Evolutionary conservation across 2,113 vertebrate species (phyloP), one percentile per base, ranked within the genome.

Genomic region (Nycticorax nycticorax): DNA sequence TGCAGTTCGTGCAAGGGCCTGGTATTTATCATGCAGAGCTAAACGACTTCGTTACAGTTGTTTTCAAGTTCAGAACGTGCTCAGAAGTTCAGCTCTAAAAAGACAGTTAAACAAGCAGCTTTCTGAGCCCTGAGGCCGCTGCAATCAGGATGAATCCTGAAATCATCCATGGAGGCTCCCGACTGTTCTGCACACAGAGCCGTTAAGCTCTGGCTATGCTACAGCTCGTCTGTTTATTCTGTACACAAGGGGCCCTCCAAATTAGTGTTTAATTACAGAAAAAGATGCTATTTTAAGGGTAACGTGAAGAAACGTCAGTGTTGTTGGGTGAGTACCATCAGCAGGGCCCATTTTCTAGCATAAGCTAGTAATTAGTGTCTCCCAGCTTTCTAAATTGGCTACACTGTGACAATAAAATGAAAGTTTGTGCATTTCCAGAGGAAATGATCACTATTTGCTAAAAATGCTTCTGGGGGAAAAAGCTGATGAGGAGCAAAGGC

Each of bases 11-110:
- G 15, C 5, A 10, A 24, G 22, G 43, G 26, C 13, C 41, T 5
- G 52, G 8, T 26, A 20, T 37, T 57, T 23, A 15, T 6, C 6
- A 41, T 0, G 3, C 15, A 56, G 18, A 37, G 15, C 26, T n/a
- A 33, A 37, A 45, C 4, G 6, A 12, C 27, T 28, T 26, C 0
- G 8, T 24, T 63, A 15, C 0, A 32, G 17, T 1, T 14, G 11
- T 39, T 53, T 26, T 30, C 33, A 18, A 64, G 33, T 20, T 52
- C 9, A 45, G 18, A 9, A 45, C 45, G 12, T 10, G 7, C 23
- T 47, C 17, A 8, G 57, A 63, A 59, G 50, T 24, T 62, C 21
- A 27, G 26, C 22, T 53, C 12, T 43, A 33, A 33, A 33, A 27
- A 27, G 24, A 1, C 26, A 15, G 12, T 22, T 24, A 47, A 45